Evolutionary conservation across 2,888 invertebrate species (phyloP).

Genomic region (Athalia rosae): DNA sequence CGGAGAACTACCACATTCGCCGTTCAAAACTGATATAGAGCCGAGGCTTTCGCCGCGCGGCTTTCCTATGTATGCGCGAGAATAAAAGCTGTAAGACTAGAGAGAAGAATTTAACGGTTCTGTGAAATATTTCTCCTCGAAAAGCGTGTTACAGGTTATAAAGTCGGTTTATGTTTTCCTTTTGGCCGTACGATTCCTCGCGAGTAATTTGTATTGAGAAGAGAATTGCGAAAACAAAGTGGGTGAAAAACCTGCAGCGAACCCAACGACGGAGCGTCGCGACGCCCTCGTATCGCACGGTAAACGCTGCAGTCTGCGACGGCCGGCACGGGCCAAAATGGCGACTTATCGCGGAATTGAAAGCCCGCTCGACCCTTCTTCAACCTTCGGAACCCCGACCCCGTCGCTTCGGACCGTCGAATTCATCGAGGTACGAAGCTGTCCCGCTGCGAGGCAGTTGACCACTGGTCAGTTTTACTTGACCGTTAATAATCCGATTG

Average conservation of each 20-base stretch:
- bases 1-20: conserved; percentile 11
- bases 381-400: conserved; percentile 8
- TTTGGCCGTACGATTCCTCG: too few species aligned
- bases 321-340: conserved; percentile 37
- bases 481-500: conserved; percentile 70
- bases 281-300: not conserved
- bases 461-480: conserved; percentile 70
- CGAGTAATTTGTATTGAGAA: too few species aligned
- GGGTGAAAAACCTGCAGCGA: not conserved
- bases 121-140: too few species aligned
- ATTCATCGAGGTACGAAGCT: conserved; percentile 45
- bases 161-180: too few species aligned
- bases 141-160: too few species aligned
- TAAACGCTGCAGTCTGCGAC: not conserved
- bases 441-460: conserved; percentile 66
- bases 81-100: conserved; percentile 1
- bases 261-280: conserved; percentile 14
- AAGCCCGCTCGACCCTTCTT: conserved; percentile 13
- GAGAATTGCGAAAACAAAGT: not conserved
- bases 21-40: not conserved
- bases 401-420: not conserved
- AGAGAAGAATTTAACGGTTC: too few species aligned
- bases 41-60: conserved; percentile 18
- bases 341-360: conserved; percentile 18
- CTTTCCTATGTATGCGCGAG: not conserved